Conservation (phyloP, 2,797 vertebrate species). For the Glossophaga mutica region DNA sequence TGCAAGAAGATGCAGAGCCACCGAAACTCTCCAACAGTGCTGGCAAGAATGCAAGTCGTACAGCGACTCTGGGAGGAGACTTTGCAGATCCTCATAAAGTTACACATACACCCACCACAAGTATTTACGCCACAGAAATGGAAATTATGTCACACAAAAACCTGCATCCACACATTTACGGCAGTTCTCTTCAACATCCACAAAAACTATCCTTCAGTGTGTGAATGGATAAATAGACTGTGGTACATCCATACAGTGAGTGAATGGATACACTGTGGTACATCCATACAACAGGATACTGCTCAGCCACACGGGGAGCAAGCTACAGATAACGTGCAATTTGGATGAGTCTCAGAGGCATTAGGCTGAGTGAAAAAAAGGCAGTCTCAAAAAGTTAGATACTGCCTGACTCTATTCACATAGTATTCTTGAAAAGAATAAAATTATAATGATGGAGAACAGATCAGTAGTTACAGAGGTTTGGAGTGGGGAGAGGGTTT, state of each 20-base stretch:
- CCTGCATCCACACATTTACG: not conserved
- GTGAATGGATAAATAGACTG: not conserved
- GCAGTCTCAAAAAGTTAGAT: not conserved
- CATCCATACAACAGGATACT: not conserved
- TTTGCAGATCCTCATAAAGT: not conserved
- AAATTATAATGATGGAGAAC: not conserved
- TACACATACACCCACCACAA: not conserved
- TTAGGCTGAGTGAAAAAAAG: not conserved
- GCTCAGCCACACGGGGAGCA: not conserved
- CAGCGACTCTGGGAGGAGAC: not conserved
- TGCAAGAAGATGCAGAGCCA: not conserved
- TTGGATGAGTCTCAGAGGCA: not conserved
- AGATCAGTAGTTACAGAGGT: not conserved
- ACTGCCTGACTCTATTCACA: not conserved
- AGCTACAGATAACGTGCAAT: not conserved
- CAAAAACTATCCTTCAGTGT: not conserved
- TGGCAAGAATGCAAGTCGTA: not conserved
- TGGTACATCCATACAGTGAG: too few relatives aligned
- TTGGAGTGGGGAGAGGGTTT: not conserved
- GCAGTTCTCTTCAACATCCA: not conserved
- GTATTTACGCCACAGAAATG: not conserved
- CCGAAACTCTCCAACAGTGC: not conserved
- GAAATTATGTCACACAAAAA: not conserved
- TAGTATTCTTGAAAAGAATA: not conserved
- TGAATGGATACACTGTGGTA: too few relatives aligned